Conservation (phyloP, 2,888 invertebrate species). For the Heteromurus nitidus region DNA sequence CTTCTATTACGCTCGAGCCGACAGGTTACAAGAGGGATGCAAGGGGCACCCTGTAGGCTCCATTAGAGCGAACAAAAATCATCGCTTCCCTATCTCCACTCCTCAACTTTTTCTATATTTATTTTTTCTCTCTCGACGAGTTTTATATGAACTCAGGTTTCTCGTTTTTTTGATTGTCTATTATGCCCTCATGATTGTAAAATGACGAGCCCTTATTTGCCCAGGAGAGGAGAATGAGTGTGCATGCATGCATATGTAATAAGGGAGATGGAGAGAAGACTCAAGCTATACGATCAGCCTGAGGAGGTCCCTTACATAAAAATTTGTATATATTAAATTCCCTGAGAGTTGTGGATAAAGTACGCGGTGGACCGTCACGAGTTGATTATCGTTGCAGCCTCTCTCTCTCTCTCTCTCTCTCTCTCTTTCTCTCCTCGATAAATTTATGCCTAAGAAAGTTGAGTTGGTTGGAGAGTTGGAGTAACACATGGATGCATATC, state of each 20-base stretch:
- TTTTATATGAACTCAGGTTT: neutral
- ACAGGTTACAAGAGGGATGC: constrained; percentile 28
- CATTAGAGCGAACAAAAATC: constrained; percentile 24
- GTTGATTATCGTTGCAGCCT: neutral
- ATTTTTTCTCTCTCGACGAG: neutral
- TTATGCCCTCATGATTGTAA: neutral
- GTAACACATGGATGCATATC: too few species aligned
- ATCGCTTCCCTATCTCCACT: constrained; percentile 5
- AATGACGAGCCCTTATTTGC: constrained; percentile 19
- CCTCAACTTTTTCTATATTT: neutral
- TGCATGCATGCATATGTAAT: neutral
- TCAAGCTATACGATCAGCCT: neutral
- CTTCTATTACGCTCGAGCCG: constrained; percentile 54
- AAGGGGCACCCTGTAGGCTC: constrained; percentile 45
- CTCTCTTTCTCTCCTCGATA: neutral
- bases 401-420: neutral
- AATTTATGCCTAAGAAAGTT: neutral
- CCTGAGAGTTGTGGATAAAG: neutral
- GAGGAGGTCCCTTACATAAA: constrained; percentile 24
- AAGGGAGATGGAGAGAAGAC: neutral
- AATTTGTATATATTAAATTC: neutral
- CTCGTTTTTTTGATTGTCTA: constrained; percentile 18
- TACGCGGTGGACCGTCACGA: too few species aligned
- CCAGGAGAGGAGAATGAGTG: constrained; percentile 11
- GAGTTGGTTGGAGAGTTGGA: too few species aligned